phyloP scores from a whole-genome alignment of 2,888 invertebrate genomes.

The Latrodectus hesperus region DNA sequence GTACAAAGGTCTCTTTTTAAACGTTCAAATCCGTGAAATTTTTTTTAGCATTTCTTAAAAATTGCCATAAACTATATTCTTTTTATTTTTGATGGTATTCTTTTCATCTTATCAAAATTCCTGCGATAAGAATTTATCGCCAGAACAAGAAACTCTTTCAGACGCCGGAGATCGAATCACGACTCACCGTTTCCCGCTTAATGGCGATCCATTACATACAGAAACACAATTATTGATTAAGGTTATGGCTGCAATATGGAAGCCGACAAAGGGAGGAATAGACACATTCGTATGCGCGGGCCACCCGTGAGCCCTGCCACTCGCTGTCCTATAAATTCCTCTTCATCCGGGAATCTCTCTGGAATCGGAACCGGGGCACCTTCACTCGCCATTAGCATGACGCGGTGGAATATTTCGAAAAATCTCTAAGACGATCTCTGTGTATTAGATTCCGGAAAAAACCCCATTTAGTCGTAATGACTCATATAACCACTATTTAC shows the following conservation, averaged over 20 bases:
- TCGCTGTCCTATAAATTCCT: constrained; percentile 44
- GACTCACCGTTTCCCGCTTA: too few species aligned
- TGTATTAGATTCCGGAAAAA: constrained; percentile 42
- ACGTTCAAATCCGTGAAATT: too few species aligned
- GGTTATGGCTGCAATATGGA: neutral
- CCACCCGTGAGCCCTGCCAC: constrained; percentile 55
- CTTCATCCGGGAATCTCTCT: constrained; percentile 50
- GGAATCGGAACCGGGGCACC: constrained; percentile 66
- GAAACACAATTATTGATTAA: too few species aligned
- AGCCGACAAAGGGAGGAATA: constrained; percentile 30
- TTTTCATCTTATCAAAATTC: too few species aligned
- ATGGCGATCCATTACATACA: too few species aligned
- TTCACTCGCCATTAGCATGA: constrained; percentile 55
- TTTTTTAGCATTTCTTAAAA: too few species aligned
- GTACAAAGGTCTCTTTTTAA: too few species aligned
- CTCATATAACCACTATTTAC: constrained; percentile 68
- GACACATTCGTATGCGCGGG: constrained; percentile 51
- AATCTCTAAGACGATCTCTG: constrained; percentile 1
- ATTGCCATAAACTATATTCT: too few species aligned
- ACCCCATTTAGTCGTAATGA: constrained; percentile 61
- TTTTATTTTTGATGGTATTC: too few species aligned
- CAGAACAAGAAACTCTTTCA: too few species aligned
- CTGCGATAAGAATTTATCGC: too few species aligned
- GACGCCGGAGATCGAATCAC: too few species aligned
- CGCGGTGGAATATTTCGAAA: constrained; percentile 3